Percentiles rank a stretch among this genome's conserved stretches.
These are phyloP conservation scores for Malacoctenus gilli DNA, from an alignment of 2,797 vertebrate species.

Conservation along the genomic window DNA sequence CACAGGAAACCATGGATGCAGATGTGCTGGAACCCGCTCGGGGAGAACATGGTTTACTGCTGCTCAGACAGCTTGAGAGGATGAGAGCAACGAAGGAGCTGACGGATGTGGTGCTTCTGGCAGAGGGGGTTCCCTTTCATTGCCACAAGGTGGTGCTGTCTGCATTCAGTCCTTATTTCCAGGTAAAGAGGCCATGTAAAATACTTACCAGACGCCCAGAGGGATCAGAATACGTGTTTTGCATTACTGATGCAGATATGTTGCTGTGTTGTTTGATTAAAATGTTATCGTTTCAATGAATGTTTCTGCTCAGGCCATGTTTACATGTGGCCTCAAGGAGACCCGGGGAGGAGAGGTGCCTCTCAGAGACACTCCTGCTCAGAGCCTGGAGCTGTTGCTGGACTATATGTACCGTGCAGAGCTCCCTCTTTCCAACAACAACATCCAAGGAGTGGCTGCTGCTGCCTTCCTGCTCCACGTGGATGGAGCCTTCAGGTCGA, in stretches of 20 bases:
- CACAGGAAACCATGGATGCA: constrained; percentile 48
- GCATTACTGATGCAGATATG: neutral
- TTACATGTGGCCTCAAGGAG: constrained; percentile 89
- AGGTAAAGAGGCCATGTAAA: constrained; percentile 68
- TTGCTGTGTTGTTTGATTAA: neutral
- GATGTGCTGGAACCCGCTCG: constrained; percentile 27
- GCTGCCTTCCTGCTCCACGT: constrained; percentile 89
- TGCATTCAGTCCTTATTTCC: constrained; percentile 91
- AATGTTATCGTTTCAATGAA: neutral
- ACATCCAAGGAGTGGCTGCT: constrained; percentile 86
- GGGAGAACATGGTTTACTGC: constrained; percentile 75
- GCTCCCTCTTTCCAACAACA: constrained; percentile 80
- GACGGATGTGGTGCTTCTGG: constrained; percentile 86
- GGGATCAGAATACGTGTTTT: neutral
- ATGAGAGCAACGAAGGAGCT: constrained; percentile 85
- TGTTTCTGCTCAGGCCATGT: constrained; percentile 71
- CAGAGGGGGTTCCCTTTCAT: constrained; percentile 84
- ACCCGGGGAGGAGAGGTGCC: constrained; percentile 81
- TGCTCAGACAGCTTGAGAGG: constrained; percentile 81
- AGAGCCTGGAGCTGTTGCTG: constrained; percentile 82
- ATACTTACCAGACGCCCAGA: neutral
- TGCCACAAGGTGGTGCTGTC: constrained; percentile 90
- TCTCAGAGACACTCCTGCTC: constrained; percentile 84
- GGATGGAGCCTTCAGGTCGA: constrained; percentile 83
- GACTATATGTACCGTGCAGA: constrained; percentile 84